These are phyloP conservation scores for Onchidella celtica DNA, from an alignment of 2,888 invertebrate species.

Conservation along the genomic window DNA sequence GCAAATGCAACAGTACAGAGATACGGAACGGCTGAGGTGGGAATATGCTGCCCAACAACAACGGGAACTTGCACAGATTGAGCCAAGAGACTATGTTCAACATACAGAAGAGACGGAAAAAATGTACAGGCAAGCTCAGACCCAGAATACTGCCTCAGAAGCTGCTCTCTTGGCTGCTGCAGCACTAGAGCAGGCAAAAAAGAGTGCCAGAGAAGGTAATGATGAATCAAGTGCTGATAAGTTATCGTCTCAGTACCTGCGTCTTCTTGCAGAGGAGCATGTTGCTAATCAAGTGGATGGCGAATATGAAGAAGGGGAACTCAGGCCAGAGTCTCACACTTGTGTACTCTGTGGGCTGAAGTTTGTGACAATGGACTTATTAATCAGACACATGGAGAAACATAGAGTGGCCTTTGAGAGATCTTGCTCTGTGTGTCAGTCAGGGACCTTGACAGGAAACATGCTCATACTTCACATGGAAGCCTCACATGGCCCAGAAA, in stretches of 20 bases:
- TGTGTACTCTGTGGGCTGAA: slow-evolving; percentile 51
- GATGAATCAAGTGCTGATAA: slow-evolving; percentile 36
- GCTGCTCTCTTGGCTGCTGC: slow-evolving; percentile 39
- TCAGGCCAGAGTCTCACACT: slow-evolving; percentile 43
- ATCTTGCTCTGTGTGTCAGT: slow-evolving; percentile 50
- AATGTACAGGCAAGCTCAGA: slow-evolving; percentile 39
- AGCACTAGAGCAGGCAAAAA: slow-evolving; percentile 42
- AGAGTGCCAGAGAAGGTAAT: slow-evolving; percentile 31
- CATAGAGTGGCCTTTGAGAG: slow-evolving; percentile 48
- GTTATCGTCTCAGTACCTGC: slow-evolving; percentile 38
- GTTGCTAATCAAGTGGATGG: slow-evolving; percentile 35
- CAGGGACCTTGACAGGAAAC: slow-evolving; percentile 47
- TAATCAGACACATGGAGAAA: slow-evolving; percentile 50
- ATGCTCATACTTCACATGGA: slow-evolving; percentile 51
- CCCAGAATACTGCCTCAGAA: slow-evolving; percentile 30
- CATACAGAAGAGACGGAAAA: slow-evolving; percentile 39
- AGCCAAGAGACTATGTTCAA: slow-evolving; percentile 32
- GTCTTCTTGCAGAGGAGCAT: slow-evolving; percentile 44
- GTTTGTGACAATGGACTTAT: slow-evolving; percentile 40
- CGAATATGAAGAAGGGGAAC: slow-evolving; percentile 49
- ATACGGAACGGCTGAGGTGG: slow-evolving; percentile 48
- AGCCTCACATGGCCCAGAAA: slow-evolving; percentile 50
- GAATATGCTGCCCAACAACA: slow-evolving; percentile 44
- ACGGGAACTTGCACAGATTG: slow-evolving; percentile 21
- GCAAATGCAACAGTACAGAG: slow-evolving; percentile 50